Percentiles rank a stretch among this genome's conserved stretches.
Evolutionary conservation across 2,113 vertebrate genomes (phyloP).

Genomic region (Pogonocichla stellata): DNA sequence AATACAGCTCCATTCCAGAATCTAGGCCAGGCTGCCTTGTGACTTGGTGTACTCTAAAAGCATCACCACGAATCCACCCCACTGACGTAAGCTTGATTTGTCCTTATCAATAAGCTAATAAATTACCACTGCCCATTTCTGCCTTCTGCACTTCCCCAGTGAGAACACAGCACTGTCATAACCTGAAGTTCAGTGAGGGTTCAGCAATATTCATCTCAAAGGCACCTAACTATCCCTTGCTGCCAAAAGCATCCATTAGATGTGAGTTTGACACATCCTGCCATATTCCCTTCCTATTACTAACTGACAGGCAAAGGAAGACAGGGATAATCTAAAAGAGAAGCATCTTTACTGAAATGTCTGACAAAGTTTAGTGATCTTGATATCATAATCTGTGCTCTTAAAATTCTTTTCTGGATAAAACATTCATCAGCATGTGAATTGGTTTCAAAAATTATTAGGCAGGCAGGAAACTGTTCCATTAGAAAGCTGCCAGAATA

Average conservation of each 20-base stretch:
- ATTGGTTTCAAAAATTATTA: background rate
- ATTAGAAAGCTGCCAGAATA: background rate
- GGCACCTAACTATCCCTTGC: background rate
- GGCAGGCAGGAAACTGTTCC: background rate
- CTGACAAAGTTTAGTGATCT: background rate
- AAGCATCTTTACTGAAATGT: background rate
- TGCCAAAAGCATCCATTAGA: background rate
- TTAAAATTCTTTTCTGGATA: background rate
- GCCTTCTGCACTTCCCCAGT: background rate
- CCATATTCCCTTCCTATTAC: background rate
- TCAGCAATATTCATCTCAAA: background rate
- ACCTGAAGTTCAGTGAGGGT: background rate
- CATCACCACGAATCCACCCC: background rate
- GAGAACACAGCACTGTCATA: background rate
- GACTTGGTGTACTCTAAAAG: background rate
- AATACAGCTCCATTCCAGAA: background rate
- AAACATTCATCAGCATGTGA: background rate
- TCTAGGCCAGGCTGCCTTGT: background rate
- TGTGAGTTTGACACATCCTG: background rate
- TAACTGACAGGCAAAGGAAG: background rate
- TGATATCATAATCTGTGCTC: background rate
- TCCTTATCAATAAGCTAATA: background rate
- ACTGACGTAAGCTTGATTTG: background rate
- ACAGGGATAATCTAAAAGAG: background rate
- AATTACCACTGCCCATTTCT: background rate